phyloP scores from a whole-genome alignment of 2,113 vertebrate species.

The Thalassarche chlororhynchos region DNA sequence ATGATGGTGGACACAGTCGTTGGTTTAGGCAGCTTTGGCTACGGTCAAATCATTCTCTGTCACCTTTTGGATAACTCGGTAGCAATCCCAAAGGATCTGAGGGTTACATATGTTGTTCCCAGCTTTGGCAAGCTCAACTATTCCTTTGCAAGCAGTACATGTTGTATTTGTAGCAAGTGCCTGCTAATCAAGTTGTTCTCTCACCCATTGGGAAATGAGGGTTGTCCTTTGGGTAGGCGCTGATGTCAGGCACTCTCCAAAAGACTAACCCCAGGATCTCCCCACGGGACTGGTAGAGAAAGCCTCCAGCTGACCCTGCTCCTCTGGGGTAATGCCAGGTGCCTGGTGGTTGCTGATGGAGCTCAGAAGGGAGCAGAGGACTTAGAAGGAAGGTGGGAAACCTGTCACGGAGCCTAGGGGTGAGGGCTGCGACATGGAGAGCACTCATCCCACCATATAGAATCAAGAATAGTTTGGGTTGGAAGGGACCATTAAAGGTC shows the following conservation, averaged over 20 bases:
- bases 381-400: not conserved
- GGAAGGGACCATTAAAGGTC: not conserved
- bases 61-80: not conserved
- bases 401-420: not conserved
- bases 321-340: not conserved
- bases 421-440: not conserved
- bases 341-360: not conserved
- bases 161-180: not conserved
- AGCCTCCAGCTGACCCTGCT: not conserved
- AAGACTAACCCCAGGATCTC: not conserved
- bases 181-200: not conserved
- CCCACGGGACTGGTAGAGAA: not conserved
- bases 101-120: not conserved
- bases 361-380: not conserved
- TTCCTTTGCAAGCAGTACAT: not conserved
- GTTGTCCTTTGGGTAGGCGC: not conserved
- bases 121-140: not conserved
- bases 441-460: not conserved
- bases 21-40: not conserved
- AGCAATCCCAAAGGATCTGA: not conserved
- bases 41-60: not conserved
- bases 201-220: not conserved
- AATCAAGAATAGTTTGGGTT: not conserved
- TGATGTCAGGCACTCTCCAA: not conserved
- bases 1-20: not conserved